Evolutionary conservation across 2,888 invertebrate species (phyloP), one percentile per base, ranked within the genome.

Genomic region (Trachelus stipa): DNA sequence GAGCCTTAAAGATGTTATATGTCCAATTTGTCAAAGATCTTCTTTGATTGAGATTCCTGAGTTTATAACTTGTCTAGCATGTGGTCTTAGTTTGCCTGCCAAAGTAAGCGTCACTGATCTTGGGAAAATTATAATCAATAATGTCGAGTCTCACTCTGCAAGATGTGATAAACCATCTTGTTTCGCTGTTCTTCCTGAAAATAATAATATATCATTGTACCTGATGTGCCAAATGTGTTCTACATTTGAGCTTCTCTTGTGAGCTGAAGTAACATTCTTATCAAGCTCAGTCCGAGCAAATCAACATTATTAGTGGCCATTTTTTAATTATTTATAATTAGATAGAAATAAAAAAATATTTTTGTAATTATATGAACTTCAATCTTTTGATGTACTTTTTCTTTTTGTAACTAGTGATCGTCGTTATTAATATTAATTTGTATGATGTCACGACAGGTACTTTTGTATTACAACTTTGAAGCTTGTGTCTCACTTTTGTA

Each of bases 21-120:
- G 92, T 82, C 92, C 92, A 1, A 82, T 91, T 12, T 92, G 92
- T 77, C 88, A 91, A 80, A 90, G 84, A 81, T 81, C 81, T 56
- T 75, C 82, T 68, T 81, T 92, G 15, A 76, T 33, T 4, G 83
- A 88, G 68, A 76, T 80, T 33, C 74, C 69, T 12, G 83, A 83
- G 33, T 81, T 77, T 30, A 84, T 91, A 71, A 74, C 75, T 34
- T 92, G 92, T 77, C 76, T 78, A 12, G 73, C 73, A 11, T 92
- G 92, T 76, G 82, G 85, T 56, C 81, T 91, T 23, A 79, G 74
- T 75, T 83, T 91, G 23, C 86, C 87, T 23, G 79, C 84, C 1
- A 81, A 78, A 76, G 78, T 77, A 0, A 84, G 81, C 34, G 68
- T 91, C 30, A 56, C 79, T 33, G 82, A 88, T 74, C 82, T 91